Conservation (phyloP, 2,797 vertebrate species). For the Manis pentadactyla region DNA sequence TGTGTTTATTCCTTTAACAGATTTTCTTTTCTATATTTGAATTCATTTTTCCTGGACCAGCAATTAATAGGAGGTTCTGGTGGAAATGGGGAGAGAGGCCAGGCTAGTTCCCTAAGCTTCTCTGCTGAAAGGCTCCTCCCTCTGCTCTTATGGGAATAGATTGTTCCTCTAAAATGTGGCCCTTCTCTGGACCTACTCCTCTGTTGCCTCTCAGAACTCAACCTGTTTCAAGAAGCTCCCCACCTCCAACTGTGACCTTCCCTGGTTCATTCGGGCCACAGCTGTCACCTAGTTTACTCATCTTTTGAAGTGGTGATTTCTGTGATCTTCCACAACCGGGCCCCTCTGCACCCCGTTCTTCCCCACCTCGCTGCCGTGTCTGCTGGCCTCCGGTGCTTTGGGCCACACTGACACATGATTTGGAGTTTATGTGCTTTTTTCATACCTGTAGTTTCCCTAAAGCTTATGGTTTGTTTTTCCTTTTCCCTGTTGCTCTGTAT, state of each 20-base stretch:
- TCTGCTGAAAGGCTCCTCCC: background rate
- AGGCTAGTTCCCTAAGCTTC: background rate
- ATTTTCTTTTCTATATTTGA: background rate
- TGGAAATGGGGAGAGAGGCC: constrained; percentile 32
- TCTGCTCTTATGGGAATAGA: background rate
- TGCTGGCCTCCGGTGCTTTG: background rate
- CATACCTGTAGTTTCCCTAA: background rate
- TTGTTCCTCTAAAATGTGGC: background rate
- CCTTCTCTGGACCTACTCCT: background rate
- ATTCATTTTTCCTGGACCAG: constrained; percentile 26
- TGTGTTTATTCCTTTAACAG: background rate
- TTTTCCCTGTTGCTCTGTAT: background rate
- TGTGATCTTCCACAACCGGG: background rate
- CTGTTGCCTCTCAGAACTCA: background rate
- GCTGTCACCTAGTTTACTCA: background rate
- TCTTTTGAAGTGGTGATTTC: background rate
- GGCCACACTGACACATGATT: too few species aligned
- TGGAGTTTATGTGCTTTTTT: background rate
- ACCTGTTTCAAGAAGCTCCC: background rate
- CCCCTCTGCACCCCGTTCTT: fast-evolving
- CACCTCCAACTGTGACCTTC: background rate
- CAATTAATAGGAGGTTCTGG: background rate
- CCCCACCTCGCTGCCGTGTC: fast-evolving
- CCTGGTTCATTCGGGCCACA: background rate
- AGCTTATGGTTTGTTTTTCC: background rate